phyloP scores from a whole-genome alignment of 2,888 invertebrate species.

The Polietes domitor region DNA sequence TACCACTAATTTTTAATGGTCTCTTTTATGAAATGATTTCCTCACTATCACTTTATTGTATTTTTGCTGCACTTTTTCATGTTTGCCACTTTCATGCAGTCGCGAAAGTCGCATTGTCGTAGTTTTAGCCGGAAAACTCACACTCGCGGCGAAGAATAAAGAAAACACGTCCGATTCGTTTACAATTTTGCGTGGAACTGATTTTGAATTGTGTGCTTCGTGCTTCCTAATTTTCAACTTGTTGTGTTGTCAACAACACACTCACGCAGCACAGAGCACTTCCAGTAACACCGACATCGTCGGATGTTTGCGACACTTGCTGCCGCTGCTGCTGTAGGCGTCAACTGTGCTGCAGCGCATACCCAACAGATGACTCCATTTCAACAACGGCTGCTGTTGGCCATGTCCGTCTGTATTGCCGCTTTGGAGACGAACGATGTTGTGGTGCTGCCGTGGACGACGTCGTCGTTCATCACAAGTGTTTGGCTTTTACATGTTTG shows the following conservation, averaged over 20 bases:
- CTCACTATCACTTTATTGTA: background rate
- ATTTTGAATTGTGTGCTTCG: conserved; percentile 58
- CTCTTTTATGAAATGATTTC: too few relatives aligned
- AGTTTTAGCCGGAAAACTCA: background rate
- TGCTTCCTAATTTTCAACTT: conserved; percentile 64
- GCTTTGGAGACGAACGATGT: background rate
- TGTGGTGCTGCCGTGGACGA: background rate
- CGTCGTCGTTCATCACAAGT: background rate
- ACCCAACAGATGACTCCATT: too few relatives aligned
- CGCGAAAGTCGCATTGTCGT: background rate
- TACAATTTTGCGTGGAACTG: conserved; percentile 62
- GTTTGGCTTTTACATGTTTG: too few relatives aligned
- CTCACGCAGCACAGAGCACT: background rate
- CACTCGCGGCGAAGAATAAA: background rate
- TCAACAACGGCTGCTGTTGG: background rate
- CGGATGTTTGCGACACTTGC: too few relatives aligned
- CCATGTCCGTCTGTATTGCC: background rate
- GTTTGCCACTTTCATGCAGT: background rate
- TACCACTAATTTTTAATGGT: too few relatives aligned
- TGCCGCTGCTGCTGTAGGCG: background rate
- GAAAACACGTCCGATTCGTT: conserved; percentile 57
- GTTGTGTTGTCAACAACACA: conserved; percentile 64
- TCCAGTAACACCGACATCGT: background rate
- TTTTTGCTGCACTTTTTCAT: background rate
- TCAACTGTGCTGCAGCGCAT: background rate